These are phyloP conservation scores for Bothrops jararaca DNA, from an alignment of 2,113 vertebrate genomes.

Conservation along the genomic window DNA sequence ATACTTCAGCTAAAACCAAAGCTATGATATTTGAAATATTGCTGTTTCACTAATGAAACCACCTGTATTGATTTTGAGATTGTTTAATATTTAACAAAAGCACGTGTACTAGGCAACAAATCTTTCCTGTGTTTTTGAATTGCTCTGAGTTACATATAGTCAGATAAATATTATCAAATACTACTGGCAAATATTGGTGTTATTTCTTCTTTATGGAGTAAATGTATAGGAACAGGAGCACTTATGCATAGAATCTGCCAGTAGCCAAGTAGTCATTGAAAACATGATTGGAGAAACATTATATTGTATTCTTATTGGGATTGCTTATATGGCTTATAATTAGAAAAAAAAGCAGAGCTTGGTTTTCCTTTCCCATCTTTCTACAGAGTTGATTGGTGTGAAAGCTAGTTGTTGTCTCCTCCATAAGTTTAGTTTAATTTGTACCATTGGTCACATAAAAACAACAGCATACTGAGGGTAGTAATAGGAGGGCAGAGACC, in stretches of 20 bases:
- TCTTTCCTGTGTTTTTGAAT: accelerated
- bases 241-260: neutral
- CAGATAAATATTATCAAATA: neutral
- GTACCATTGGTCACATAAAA: neutral
- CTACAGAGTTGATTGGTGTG: neutral
- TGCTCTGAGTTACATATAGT: accelerated
- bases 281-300: neutral
- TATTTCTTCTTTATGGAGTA: neutral
- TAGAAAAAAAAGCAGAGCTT: neutral
- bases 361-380: neutral
- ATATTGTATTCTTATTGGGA: neutral
- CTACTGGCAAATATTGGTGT: neutral
- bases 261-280: neutral
- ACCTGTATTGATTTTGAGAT: neutral
- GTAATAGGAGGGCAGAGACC: neutral
- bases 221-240: neutral
- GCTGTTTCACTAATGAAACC: neutral
- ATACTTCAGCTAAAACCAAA: neutral
- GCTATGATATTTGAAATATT: neutral
- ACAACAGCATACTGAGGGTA: neutral
- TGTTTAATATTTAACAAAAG: neutral
- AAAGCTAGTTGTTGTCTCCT: neutral
- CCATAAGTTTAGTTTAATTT: neutral
- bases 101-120: neutral
- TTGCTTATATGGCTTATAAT: neutral